Percentiles rank a stretch among this genome's conserved stretches.
phyloP scores from a whole-genome alignment of 2,888 invertebrate genomes.

The Agrypnus murinus region DNA sequence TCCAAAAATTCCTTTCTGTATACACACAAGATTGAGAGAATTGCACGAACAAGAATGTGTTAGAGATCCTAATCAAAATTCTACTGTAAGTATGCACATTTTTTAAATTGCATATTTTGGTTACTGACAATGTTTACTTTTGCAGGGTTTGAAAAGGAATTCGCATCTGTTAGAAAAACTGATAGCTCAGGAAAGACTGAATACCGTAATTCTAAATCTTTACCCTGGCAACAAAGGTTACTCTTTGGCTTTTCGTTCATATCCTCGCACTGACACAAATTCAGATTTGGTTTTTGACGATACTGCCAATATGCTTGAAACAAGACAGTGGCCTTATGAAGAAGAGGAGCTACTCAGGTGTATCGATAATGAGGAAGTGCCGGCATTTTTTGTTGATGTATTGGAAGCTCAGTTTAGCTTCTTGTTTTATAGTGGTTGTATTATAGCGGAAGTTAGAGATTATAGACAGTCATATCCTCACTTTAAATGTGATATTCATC shows the following conservation, averaged over 20 bases:
- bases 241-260: constrained; percentile 62
- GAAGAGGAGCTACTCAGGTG: constrained; percentile 91
- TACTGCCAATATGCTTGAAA: constrained; percentile 79
- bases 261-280: constrained; percentile 56
- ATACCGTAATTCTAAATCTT: constrained; percentile 92
- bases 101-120: not conserved
- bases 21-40: constrained; percentile 70
- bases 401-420: constrained; percentile 88
- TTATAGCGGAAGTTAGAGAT: constrained; percentile 93
- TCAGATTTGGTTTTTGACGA: constrained; percentile 74
- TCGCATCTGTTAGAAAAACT: constrained; percentile 89
- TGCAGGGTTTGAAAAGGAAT: constrained; percentile 77
- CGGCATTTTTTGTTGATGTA: constrained; percentile 88
- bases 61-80: constrained; percentile 59
- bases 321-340: constrained; percentile 90
- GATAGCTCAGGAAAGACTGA: constrained; percentile 88
- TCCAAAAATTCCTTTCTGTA: constrained; percentile 66
- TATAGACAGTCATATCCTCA: constrained; percentile 87
- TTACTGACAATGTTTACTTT: constrained; percentile 51
- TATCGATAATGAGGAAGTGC: constrained; percentile 93
- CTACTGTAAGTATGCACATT: constrained; percentile 55
- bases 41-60: constrained; percentile 68
- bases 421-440: constrained; percentile 93
- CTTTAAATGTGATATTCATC: constrained; percentile 87
- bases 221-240: constrained; percentile 94